Evolutionary conservation across 2,113 vertebrate genomes (phyloP).

Genomic region (Planiliza haematocheilus): DNA sequence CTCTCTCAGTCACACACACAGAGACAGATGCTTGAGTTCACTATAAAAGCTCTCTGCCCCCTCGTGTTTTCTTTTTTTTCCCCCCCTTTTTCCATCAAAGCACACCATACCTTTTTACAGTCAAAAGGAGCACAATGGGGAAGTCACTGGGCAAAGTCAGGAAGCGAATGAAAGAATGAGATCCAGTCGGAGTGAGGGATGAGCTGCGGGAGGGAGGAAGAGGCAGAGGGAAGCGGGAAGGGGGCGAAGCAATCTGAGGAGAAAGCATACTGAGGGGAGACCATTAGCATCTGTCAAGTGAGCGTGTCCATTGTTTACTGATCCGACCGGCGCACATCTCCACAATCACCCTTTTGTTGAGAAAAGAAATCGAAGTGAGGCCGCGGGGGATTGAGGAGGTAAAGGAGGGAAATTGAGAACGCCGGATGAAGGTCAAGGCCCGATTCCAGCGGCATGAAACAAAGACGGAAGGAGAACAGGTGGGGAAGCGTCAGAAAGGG

Average conservation of each 20-base stretch:
- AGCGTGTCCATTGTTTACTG: constrained; percentile 33
- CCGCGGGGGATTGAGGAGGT: not conserved
- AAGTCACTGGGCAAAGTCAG: constrained; percentile 1
- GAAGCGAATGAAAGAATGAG: constrained; percentile 39
- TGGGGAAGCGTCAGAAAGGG: constrained; percentile 6
- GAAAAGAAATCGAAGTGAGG: constrained; percentile 22
- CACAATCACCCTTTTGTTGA: constrained; percentile 39
- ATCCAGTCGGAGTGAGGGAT: constrained; percentile 17
- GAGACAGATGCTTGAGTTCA: constrained; percentile 18
- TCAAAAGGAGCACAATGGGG: constrained; percentile 40
- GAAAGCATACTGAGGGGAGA: constrained; percentile 20
- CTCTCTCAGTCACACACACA: constrained; percentile 18
- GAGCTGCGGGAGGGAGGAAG: constrained; percentile 10
- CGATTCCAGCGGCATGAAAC: constrained; percentile 9
- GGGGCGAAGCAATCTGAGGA: constrained; percentile 30
- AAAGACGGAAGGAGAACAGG: constrained; percentile 15
- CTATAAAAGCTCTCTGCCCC: constrained; percentile 35
- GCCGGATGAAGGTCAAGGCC: constrained; percentile 48
- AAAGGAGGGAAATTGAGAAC: constrained; percentile 27
- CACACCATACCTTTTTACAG: constrained; percentile 35
- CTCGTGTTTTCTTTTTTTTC: not conserved
- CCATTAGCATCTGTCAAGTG: constrained; percentile 54
- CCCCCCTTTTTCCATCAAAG: constrained; percentile 38
- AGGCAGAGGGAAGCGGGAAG: not conserved
- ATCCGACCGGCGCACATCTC: constrained; percentile 25